phyloP scores from a whole-genome alignment of 35 echinoderm and acorn worm species.

The Anneissia japonica region DNA sequence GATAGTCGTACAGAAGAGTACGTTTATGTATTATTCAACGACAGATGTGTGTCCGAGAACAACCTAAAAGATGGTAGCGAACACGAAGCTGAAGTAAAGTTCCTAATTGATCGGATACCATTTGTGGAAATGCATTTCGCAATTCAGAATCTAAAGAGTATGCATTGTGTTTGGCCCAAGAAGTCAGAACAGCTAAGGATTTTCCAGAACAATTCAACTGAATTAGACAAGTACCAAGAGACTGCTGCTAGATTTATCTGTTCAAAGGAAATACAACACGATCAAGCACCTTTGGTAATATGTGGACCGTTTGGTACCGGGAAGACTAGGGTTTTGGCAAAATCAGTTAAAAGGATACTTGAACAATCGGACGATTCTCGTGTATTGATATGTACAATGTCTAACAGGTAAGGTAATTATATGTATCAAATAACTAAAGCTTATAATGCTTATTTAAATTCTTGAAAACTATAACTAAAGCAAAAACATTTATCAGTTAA shows the following conservation, averaged over 20 bases:
- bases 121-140: constrained; percentile 50
- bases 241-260: too few species aligned
- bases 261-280: too few species aligned
- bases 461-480: too few species aligned
- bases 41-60: constrained; percentile 18
- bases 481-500: too few species aligned
- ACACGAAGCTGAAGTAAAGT: neutral
- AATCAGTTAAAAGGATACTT: constrained; percentile 35
- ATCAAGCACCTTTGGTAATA: too few species aligned
- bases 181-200: too few species aligned
- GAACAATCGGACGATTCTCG: constrained; percentile 9
- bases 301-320: too few species aligned
- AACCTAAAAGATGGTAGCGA: constrained; percentile 7
- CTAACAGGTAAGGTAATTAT: constrained; percentile 91
- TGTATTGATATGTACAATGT: constrained; percentile 81
- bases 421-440: too few species aligned
- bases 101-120: constrained; percentile 40
- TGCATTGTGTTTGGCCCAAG: constrained; percentile 35
- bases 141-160: constrained; percentile 27
- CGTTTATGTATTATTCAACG: constrained; percentile 27
- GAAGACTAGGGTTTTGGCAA: constrained; percentile 61
- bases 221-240: too few species aligned
- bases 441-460: too few species aligned
- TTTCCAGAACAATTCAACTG: too few species aligned
- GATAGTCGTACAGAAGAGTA: neutral